Percentiles rank a stretch among this genome's conserved stretches.
Conservation (phyloP, 30 jellyfish, hydroid and myxozoan genomes). For the Clytia hemisphaerica region DNA sequence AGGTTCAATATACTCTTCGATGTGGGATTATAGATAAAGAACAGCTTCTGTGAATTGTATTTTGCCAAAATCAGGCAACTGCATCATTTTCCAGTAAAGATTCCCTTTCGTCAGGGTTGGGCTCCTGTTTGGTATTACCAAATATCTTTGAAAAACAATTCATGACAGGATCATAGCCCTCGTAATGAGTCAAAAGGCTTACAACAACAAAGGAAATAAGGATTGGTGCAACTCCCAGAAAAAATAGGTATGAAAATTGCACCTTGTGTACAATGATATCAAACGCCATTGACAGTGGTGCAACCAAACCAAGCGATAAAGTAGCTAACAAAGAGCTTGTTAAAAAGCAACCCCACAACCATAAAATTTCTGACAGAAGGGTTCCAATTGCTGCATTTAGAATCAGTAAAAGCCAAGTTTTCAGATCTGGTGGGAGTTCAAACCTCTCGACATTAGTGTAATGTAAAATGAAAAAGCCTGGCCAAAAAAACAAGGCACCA, state of each 20-base stretch:
- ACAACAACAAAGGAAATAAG: conserved; percentile 77
- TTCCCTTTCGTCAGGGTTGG: no score
- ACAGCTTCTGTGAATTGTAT: no score
- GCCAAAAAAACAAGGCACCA: conserved; percentile 84
- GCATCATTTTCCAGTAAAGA: no score
- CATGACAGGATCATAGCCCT: conserved; percentile 91
- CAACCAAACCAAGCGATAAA: conserved; percentile 78
- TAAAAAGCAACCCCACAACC: conserved; percentile 96
- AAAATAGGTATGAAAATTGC: conserved; percentile 72
- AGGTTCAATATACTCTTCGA: no score
- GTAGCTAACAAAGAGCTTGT: conserved; percentile 90
- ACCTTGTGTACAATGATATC: conserved; percentile 70
- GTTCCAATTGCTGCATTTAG: conserved; percentile 84
- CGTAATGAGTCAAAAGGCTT: conserved; percentile 64
- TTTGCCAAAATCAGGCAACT: no score
- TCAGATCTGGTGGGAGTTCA: conserved; percentile 51
- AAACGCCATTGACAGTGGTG: conserved; percentile 77
- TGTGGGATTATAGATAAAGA: no score
- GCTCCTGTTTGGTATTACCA: no score
- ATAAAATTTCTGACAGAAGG: conserved; percentile 67
- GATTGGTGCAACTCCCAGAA: conserved; percentile 80
- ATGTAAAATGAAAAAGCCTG: conserved; percentile 71
- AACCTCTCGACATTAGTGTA: conserved; percentile 63
- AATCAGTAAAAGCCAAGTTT: conserved; percentile 58
- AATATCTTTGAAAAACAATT: conserved; percentile 34